Conservation (phyloP, 1,140 invertebrate species). For the Listronotus oregonensis region DNA sequence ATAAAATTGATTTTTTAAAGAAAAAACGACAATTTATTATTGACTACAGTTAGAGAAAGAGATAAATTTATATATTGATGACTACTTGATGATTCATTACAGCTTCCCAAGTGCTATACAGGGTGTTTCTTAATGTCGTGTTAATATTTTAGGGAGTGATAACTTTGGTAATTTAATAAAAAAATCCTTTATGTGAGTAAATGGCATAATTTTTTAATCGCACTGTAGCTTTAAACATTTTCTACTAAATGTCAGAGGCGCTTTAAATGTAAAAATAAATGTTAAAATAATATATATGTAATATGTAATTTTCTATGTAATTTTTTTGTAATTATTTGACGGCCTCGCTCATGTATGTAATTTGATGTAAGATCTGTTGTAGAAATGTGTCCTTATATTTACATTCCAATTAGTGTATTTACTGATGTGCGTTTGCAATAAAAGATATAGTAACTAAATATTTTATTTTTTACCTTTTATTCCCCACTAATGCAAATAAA, state of each 20-base stretch:
- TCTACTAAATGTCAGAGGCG: background rate
- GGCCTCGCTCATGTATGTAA: conserved; percentile 35
- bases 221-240: background rate
- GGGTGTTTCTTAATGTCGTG: no score
- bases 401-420: conserved; percentile 34
- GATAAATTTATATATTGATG: no score
- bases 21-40: no score
- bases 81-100: no score
- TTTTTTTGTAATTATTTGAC: conserved; percentile 29
- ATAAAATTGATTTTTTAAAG: no score
- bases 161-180: no score
- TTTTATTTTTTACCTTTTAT: no score
- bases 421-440: conserved; percentile 35
- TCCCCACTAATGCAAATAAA: no score
- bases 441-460: conserved; percentile 24
- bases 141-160: no score
- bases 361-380: conserved; percentile 36
- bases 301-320: conserved; percentile 14
- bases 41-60: no score
- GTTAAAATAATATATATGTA: conserved; percentile 1
- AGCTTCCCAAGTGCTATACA: no score
- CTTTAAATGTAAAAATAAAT: conserved; percentile 2
- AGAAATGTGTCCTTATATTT: conserved; percentile 37
- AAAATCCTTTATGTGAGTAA: no score
- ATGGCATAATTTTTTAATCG: background rate